Evolutionary conservation across 2,797 vertebrate species (phyloP), one percentile per base, ranked within the genome.

Genomic region (Epinephelus malabaricus): DNA sequence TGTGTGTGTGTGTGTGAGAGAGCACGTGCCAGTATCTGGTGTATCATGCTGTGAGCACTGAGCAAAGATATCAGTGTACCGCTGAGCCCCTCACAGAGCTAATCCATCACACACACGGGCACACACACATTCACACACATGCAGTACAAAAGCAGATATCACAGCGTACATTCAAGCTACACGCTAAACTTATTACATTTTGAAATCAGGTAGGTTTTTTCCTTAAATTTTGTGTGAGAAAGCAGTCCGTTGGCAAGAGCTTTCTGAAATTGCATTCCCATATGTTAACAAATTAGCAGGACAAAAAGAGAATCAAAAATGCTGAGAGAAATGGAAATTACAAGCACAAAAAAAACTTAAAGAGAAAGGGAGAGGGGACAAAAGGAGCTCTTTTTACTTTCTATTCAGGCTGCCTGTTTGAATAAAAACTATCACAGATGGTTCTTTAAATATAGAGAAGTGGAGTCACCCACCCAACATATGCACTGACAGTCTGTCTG

Each of bases 61-160:
- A 95, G 91, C 92, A 92, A 92, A 94, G 93, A 94, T 94, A 94
- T 95, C 93, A 93, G 87, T 91, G 84, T 79, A 93, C 91, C 69
- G 73, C 92, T 94, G 93, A 90, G 92, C 88, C 85, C 84, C 86
- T 89, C 82, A 86, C 90, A 88, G 90, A 87, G 85, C 78, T 94
- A 94, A 95, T 94, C 93, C 92, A 85, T 91, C 84, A 78, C 86
- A 82, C 82, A 86, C 82, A 85, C 50, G 60, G 25, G 25, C 49
- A 19, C 69, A 27, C 66, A 34, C 73, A 58, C 71, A 27, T 45
- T 25, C 66, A n/a, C 59, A 71, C n/a, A 45, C 51, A 55, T n/a
- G 43, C 63, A 71, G 59, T 12, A 67, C 51, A 65, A 72, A 83
- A 79, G 19, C 63, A 53, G 51, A 84, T 69, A 72, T 79, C 49